Evolutionary conservation across 2,113 vertebrate genomes (phyloP).

Genomic region (Callaeas wilsoni): DNA sequence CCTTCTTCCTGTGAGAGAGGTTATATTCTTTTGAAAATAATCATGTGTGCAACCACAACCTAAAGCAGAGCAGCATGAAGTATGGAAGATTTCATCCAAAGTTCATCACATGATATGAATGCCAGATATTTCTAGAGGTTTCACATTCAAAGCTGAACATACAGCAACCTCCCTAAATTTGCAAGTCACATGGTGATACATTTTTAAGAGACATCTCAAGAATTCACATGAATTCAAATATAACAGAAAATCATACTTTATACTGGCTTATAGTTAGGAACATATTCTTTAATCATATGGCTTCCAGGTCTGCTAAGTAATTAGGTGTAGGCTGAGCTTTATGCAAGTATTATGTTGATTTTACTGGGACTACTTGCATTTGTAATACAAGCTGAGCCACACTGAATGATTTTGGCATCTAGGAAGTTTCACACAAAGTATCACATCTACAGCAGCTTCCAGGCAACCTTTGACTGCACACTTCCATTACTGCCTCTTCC

Average conservation of each 20-base stretch:
- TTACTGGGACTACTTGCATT: neutral
- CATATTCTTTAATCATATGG: neutral
- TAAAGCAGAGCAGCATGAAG: neutral
- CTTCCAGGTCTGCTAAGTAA: neutral
- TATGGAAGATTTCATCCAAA: neutral
- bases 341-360: neutral
- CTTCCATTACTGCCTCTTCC: neutral
- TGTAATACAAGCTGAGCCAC: neutral
- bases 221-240: neutral
- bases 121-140: neutral
- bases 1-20: neutral
- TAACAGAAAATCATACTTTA: neutral
- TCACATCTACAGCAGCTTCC: neutral
- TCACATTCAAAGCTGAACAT: neutral
- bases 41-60: neutral
- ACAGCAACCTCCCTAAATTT: neutral
- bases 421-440: neutral
- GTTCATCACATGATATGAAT: neutral
- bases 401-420: neutral
- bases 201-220: neutral
- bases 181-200: neutral
- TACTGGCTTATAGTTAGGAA: neutral
- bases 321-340: neutral
- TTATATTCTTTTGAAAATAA: neutral
- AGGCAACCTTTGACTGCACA: neutral